Conservation (phyloP, 2,888 invertebrate genomes). For the Nephrotoma appendiculata region DNA sequence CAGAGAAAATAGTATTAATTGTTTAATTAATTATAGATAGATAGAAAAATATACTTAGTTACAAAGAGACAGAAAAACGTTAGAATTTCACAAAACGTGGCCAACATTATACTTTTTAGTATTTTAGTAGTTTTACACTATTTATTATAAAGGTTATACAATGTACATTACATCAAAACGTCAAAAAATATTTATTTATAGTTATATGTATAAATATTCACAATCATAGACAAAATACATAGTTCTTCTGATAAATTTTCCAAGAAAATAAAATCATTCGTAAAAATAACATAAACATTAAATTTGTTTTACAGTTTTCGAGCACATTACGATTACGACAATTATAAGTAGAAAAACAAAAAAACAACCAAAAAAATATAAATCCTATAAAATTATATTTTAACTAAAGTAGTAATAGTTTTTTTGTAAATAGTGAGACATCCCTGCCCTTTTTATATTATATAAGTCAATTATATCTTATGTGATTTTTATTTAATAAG, state of each 20-base stretch:
- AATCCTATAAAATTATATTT: not conserved
- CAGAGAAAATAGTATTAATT: not conserved
- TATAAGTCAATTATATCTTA: not conserved
- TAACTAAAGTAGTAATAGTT: not conserved
- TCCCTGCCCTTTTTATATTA: not conserved
- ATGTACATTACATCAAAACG: not conserved
- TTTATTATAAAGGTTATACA: not conserved
- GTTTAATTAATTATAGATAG: not conserved
- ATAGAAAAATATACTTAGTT: not conserved
- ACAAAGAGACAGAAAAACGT: not conserved
- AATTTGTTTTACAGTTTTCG: not conserved
- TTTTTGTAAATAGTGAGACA: not conserved
- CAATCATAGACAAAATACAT: not conserved
- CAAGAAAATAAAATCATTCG: not conserved
- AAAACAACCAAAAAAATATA: not conserved
- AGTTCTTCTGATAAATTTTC: not conserved
- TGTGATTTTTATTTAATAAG: not conserved
- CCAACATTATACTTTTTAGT: not conserved
- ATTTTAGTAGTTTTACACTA: not conserved
- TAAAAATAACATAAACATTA: not conserved
- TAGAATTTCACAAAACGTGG: not conserved
- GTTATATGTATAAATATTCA: not conserved
- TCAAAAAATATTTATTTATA: not conserved
- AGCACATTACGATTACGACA: not conserved
- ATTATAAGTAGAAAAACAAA: not conserved